Percentiles rank a stretch among this genome's conserved stretches.
Conservation (phyloP, 2,113 vertebrate species). For the Suricata suricatta region DNA sequence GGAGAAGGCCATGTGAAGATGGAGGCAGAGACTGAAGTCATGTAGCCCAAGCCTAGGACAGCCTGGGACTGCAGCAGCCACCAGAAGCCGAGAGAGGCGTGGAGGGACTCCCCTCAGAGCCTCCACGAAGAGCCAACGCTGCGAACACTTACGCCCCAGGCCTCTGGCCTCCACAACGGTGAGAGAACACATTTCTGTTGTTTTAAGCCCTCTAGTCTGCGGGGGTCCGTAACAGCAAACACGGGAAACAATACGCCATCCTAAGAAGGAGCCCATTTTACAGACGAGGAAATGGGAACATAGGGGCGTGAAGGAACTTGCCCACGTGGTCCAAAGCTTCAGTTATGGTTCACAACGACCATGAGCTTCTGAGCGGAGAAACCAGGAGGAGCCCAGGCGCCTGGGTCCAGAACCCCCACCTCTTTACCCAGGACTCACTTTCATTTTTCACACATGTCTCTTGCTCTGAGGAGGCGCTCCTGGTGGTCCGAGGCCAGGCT, state of each 20-base stretch:
- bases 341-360: neutral
- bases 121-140: too few relatives aligned
- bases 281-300: neutral
- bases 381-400: neutral
- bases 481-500: neutral
- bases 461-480: neutral
- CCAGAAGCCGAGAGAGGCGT: neutral
- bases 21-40: neutral
- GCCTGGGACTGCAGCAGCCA: neutral
- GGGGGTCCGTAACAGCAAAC: neutral
- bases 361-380: too few relatives aligned
- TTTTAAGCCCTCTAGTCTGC: neutral
- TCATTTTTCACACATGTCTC: neutral
- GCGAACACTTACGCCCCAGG: neutral
- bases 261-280: neutral
- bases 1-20: accelerated
- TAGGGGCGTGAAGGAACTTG: neutral
- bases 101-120: neutral
- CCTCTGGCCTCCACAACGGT: neutral
- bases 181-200: neutral
- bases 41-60: neutral
- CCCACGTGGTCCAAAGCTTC: too few relatives aligned
- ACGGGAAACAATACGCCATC: accelerated
- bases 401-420: neutral
- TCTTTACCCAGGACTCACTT: neutral